These are phyloP conservation scores for Microtus pennsylvanicus DNA, from an alignment of 2,113 vertebrate genomes.

Conservation along the genomic window DNA sequence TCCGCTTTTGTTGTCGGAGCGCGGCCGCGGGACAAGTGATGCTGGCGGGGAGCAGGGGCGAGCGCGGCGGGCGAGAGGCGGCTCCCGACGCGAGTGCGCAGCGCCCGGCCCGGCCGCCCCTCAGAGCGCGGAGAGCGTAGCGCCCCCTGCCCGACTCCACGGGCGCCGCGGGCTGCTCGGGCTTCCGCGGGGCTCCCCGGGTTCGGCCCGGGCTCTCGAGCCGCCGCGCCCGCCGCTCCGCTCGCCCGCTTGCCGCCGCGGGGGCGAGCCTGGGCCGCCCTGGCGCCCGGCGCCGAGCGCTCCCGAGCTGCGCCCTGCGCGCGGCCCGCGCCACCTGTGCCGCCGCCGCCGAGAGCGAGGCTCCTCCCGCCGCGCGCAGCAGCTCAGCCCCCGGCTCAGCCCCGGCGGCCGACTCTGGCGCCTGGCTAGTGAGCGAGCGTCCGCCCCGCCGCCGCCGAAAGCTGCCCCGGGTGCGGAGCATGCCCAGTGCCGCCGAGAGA, in stretches of 20 bases:
- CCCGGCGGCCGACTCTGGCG: constrained; percentile 59
- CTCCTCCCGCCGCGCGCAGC: constrained; percentile 67
- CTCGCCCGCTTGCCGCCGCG: background rate
- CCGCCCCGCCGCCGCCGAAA: constrained; percentile 71
- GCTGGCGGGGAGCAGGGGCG: constrained; percentile 65
- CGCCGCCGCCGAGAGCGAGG: constrained; percentile 71
- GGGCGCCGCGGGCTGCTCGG: constrained; percentile 3
- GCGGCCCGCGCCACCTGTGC: constrained; percentile 67
- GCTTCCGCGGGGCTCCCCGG: constrained; percentile 16
- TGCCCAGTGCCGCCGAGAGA: constrained; percentile 77
- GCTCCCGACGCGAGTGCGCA: constrained; percentile 76
- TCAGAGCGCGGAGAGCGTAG: constrained; percentile 69
- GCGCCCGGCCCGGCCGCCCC: constrained; percentile 76
- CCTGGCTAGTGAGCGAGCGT: constrained; percentile 60
- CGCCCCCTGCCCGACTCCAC: constrained; percentile 76
- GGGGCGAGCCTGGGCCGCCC: constrained; percentile 80
- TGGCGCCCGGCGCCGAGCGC: constrained; percentile 74
- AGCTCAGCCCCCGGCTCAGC: constrained; percentile 57
- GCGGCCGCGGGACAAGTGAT: constrained; percentile 68
- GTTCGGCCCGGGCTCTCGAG: too few species aligned
- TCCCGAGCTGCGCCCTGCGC: constrained; percentile 65
- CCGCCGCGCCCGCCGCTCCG: too few species aligned
- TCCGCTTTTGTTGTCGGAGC: constrained; percentile 74
- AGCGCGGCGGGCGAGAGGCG: constrained; percentile 71
- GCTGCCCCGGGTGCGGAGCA: constrained; percentile 78